Evolutionary conservation across 1,140 invertebrate species (phyloP).

Genomic region (Trypoxylus dichotomus): DNA sequence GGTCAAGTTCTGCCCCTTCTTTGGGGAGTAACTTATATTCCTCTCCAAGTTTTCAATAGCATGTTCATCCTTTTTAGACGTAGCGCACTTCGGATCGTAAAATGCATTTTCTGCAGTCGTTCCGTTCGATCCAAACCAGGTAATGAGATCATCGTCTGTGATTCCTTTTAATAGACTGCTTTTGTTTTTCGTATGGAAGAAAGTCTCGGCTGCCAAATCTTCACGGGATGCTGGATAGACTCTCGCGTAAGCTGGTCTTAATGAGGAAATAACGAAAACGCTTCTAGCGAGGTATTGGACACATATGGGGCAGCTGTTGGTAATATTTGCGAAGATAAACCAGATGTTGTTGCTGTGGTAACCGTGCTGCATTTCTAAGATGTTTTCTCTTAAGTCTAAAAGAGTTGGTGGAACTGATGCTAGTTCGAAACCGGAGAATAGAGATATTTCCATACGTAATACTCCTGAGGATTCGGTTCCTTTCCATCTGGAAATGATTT

Average conservation of each 20-base stretch:
- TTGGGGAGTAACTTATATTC: not conserved
- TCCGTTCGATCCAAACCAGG: slow-evolving; percentile 63
- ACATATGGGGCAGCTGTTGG: slow-evolving; percentile 61
- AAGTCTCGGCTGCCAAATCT: slow-evolving; percentile 62
- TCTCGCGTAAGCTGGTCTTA: slow-evolving; percentile 63
- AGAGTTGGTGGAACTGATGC: slow-evolving; percentile 52
- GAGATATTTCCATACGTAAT: slow-evolving; percentile 61
- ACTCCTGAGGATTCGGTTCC: slow-evolving; percentile 60
- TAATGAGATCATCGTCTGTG: slow-evolving; percentile 65
- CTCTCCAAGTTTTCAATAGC: not conserved
- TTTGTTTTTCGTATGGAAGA: slow-evolving; percentile 58
- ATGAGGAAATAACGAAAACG: slow-evolving; percentile 59
- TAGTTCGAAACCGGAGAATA: slow-evolving; percentile 67
- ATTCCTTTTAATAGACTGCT: slow-evolving; percentile 61
- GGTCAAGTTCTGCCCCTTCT: not conserved
- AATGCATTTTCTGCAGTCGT: not conserved
- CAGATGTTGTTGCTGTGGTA: slow-evolving; percentile 61
- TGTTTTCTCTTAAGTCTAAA: slow-evolving; percentile 54
- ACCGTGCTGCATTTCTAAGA: slow-evolving; percentile 60
- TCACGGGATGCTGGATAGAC: slow-evolving; percentile 62
- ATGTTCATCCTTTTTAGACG: not conserved
- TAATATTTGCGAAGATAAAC: slow-evolving; percentile 67
- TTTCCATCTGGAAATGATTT: slow-evolving; percentile 57
- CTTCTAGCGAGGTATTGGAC: slow-evolving; percentile 61
- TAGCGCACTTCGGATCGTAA: not conserved